Conservation (phyloP, 2,797 vertebrate species). For the Pyrocephalus nanus region DNA sequence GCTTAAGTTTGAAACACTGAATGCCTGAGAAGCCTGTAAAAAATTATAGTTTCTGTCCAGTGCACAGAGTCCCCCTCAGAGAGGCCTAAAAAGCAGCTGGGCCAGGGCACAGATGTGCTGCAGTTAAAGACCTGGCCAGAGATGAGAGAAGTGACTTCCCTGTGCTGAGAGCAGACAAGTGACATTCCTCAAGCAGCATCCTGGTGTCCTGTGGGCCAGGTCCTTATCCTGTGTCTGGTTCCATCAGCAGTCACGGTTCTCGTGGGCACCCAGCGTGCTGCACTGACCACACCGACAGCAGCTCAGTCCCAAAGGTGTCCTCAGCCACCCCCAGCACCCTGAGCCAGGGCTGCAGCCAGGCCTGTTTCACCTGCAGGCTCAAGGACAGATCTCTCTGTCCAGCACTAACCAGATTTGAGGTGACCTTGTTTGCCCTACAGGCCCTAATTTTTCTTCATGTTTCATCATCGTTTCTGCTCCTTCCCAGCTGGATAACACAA, state of each 20-base stretch:
- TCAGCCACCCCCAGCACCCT: neutral
- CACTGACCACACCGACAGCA: accelerated
- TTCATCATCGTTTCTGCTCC: accelerated
- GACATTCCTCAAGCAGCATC: neutral
- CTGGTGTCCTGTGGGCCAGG: neutral
- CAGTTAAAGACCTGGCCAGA: neutral
- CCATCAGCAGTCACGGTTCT: neutral
- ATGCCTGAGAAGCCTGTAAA: constrained; percentile 8
- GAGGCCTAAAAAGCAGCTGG: neutral
- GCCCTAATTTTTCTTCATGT: neutral
- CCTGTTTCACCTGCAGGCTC: neutral
- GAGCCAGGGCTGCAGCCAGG: neutral
- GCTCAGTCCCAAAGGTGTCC: neutral
- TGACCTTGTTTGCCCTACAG: neutral
- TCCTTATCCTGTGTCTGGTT: accelerated
- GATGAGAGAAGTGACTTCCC: neutral
- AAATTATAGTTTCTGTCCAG: neutral
- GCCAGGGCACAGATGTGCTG: neutral
- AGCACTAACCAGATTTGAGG: neutral
- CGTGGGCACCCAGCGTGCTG: accelerated
- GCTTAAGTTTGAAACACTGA: neutral
- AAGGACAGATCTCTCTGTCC: neutral
- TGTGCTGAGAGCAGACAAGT: neutral
- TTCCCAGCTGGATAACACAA: neutral
- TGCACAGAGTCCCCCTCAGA: neutral